Evolutionary conservation across 2,113 vertebrate genomes (phyloP).

Genomic region (Alouatta palliata): DNA sequence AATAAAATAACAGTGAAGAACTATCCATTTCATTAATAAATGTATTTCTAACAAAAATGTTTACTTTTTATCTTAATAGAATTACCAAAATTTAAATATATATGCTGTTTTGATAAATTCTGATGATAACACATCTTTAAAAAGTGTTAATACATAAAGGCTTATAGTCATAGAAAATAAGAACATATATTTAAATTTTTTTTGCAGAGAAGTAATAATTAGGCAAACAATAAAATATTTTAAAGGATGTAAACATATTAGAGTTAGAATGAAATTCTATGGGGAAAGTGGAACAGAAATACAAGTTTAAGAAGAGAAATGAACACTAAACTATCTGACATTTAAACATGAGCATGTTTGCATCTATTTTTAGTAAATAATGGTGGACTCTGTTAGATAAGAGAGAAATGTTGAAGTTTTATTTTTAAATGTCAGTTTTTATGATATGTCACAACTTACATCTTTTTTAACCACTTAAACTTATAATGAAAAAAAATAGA

Average conservation of each 20-base stretch:
- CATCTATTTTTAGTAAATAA: not conserved
- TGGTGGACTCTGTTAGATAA: not conserved
- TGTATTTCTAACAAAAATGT: not conserved
- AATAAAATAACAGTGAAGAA: not conserved
- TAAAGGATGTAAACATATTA: not conserved
- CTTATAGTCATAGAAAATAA: not conserved
- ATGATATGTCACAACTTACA: not conserved
- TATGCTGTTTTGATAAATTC: not conserved
- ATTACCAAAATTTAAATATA: conserved; percentile 2
- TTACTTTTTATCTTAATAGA: not conserved
- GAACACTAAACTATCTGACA: not conserved
- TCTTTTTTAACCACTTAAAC: not conserved
- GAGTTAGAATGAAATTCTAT: not conserved
- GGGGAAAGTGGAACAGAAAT: not conserved
- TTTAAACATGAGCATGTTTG: not conserved
- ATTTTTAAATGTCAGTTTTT: conserved; percentile 9
- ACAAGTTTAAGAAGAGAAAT: not conserved
- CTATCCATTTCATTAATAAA: not conserved
- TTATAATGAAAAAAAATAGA: not conserved
- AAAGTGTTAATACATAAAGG: not conserved
- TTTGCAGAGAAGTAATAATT: not conserved
- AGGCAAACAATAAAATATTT: not conserved
- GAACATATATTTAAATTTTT: not conserved
- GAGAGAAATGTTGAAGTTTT: not conserved
- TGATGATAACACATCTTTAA: not conserved